Evolutionary conservation across 2,888 invertebrate genomes (phyloP), one percentile per base, ranked within the genome.

Genomic region (Rotaria macrura): DNA sequence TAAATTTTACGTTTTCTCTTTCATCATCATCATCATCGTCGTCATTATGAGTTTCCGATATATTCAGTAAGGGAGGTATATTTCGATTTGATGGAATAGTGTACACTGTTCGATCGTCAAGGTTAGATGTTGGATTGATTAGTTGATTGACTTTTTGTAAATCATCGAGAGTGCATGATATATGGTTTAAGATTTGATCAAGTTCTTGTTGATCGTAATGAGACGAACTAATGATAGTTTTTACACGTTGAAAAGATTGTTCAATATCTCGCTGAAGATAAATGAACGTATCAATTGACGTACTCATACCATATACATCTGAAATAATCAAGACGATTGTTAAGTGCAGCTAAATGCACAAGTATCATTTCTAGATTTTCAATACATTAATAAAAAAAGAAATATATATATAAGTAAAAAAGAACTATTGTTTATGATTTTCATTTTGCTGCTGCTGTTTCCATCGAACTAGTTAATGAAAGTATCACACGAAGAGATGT

Each of bases 391-490:
- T 65, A 34, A 65, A 65, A 65, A 65, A 65, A 14, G n/a, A n/a
- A n/a, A n/a, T n/a, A 65, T 1, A 79, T 43, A 43, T 25, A 10
- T 43, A 25, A 79, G 20, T 34, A 65, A 14, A 79, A 34, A 38
- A 34, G 4, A 14, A 34, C n/a, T 65, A 12, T 38, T 5, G 14
- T 34, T 17, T 29, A 20, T 38, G 12, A 20, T n/a, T 25, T 40
- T 43, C n/a, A 79, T 43, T 65, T 65, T 20, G 65, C 17, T 34
- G 65, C 20, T 34, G 79, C 10, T 2, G 79, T 79, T 40, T 79
- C 79, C 79, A 79, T 79, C 25, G 79, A 79, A 40, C 43, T 43
- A 79, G 79, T 79, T 43, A 79, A 14, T n/a, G 40, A n/a, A 79
- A 79, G 43, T 12, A 79, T 43, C 10, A 79, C 43, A 43, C 79